Conservation (phyloP, 2,797 vertebrate species). For the Heliangelus exortis region DNA sequence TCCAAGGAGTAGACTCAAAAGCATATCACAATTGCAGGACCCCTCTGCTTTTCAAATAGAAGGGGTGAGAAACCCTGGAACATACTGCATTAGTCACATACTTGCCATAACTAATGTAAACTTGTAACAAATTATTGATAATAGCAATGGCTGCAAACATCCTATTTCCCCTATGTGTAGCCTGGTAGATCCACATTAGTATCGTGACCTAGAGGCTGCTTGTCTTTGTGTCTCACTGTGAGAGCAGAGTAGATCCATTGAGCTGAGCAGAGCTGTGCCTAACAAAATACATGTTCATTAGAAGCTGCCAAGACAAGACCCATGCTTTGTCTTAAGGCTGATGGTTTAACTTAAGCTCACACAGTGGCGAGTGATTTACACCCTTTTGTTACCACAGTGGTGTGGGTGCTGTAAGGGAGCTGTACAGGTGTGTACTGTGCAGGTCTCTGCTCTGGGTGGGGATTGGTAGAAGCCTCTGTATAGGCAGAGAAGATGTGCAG, state of each 20-base stretch:
- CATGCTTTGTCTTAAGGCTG: neutral
- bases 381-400: rapidly evolving
- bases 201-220: neutral
- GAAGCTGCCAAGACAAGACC: neutral
- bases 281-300: neutral
- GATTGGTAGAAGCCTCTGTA: rapidly evolving
- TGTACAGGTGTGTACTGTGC: too few species aligned
- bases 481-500: rapidly evolving
- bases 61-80: neutral
- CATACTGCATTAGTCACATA: neutral
- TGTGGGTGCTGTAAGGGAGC: neutral
- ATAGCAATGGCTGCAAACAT: neutral
- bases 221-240: neutral
- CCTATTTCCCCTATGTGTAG: neutral
- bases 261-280: neutral
- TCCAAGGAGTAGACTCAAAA: neutral
- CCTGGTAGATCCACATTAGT: rapidly evolving
- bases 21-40: neutral
- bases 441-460: rapidly evolving
- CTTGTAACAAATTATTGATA: neutral
- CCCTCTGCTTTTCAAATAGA: neutral
- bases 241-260: neutral
- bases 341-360: neutral
- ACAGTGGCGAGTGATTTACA: neutral
- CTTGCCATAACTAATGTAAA: neutral